Evolutionary conservation across 2,797 vertebrate genomes (phyloP).

Genomic region (Muscicapa striata): DNA sequence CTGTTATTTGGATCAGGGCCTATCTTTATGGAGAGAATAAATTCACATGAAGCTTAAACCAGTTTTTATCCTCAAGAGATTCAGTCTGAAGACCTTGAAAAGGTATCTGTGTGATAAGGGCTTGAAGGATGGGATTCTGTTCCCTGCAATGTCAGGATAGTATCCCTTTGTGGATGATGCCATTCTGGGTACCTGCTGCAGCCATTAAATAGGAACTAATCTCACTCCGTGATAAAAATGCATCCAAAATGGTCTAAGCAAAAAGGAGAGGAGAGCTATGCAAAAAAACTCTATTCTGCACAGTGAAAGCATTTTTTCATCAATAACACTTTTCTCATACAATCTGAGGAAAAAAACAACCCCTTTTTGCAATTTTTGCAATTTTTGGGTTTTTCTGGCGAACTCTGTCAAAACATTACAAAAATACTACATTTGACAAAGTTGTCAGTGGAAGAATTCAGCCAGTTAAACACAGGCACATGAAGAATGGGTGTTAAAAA

Average conservation of each 20-base stretch:
- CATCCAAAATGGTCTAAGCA: neutral
- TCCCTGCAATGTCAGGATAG: neutral
- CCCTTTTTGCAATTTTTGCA: neutral
- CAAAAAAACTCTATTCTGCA: neutral
- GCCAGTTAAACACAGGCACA: neutral
- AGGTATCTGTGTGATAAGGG: neutral
- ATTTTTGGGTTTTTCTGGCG: rapidly evolving
- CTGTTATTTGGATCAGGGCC: neutral
- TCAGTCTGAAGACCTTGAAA: neutral
- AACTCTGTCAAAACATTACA: neutral
- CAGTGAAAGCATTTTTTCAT: neutral
- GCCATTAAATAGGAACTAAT: neutral
- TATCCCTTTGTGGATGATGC: neutral
- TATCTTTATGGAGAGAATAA: neutral
- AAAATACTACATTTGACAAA: neutral
- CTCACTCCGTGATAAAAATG: neutral
- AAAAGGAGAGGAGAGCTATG: neutral
- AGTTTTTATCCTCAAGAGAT: neutral
- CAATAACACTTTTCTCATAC: neutral
- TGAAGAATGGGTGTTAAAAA: neutral
- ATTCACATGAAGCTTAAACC: neutral
- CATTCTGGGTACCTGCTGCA: neutral
- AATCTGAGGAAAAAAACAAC: neutral
- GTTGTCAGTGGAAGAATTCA: neutral
- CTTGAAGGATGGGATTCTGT: neutral